Conservation (phyloP, 2,888 invertebrate genomes). For the Cheilosia impressa region DNA sequence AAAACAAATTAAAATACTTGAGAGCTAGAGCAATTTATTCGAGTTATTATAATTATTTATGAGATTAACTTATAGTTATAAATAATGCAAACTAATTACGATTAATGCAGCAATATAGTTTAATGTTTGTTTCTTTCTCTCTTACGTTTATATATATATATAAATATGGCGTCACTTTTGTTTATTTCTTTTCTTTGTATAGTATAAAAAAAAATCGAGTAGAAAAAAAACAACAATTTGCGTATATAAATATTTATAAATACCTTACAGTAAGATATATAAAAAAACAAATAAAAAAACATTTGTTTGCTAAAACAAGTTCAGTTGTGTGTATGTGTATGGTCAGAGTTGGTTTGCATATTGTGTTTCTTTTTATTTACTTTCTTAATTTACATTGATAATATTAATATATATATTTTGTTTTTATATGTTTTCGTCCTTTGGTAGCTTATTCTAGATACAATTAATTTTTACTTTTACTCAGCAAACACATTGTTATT, state of each 20-base stretch:
- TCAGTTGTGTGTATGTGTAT: slow-evolving; percentile 66
- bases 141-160: slow-evolving; percentile 27
- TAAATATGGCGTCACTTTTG: slow-evolving; percentile 69
- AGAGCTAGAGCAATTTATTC: slow-evolving; percentile 38
- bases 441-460: slow-evolving; percentile 74
- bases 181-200: slow-evolving; percentile 59
- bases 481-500: slow-evolving; percentile 44
- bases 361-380: slow-evolving; percentile 31
- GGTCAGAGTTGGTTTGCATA: slow-evolving; percentile 55
- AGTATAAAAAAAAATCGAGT: slow-evolving; percentile 68
- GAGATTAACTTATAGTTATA: slow-evolving; percentile 60
- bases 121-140: slow-evolving; percentile 2
- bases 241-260: slow-evolving; percentile 73
- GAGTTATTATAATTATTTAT: slow-evolving; percentile 38
- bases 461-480: slow-evolving; percentile 43
- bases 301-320: slow-evolving; percentile 66
- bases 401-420: slow-evolving; percentile 63
- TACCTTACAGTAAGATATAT: slow-evolving; percentile 64
- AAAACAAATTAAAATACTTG: slow-evolving; percentile 40
- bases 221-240: slow-evolving; percentile 63
- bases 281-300: slow-evolving; percentile 42
- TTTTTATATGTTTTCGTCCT: slow-evolving; percentile 70
- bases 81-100: slow-evolving; percentile 55
- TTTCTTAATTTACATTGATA: slow-evolving; percentile 73
- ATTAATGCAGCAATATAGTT: slow-evolving; percentile 69